Base-by-base conservation (phyloP, 2,888 invertebrate species). In the Catocala fraxini region DNA sequence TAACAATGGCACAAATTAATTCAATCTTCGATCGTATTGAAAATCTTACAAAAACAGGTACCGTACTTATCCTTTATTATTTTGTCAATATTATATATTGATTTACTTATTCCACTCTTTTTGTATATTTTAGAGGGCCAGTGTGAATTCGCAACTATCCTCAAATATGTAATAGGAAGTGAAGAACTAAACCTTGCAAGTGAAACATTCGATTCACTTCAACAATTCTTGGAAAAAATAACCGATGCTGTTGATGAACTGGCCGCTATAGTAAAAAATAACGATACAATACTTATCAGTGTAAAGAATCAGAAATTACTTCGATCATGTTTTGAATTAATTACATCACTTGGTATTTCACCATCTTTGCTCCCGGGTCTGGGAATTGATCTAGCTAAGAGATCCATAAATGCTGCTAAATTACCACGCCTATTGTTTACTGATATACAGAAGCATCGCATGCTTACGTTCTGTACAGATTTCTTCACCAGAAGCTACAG, bases 231-330 rank as follows among this genome's bases (percentile, higher is more conserved):
- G 42, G 69, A 81, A 11, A 85, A 91, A 59, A 91, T 94, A 70
- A 85, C 94, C 43, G 79, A 86, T 70, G 85, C 94, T 71, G 87
- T 95, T 51, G 87, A 94, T 81, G 74, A 84, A 65, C 74, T 92
- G 83, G 76, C 87, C 66, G 53, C 75, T 15, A 80, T 82, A 67
- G 75, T 94, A 35, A 81, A 76, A 55, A 81, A 73, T 11, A 85
- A 91, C 68, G 78, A 88, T 10, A 84, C 83, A 13, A 83, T 92
- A 71, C 82, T 95, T 12, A 89, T 97, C 49, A 97, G 96, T 85
- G 95, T 97, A 0, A 95, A 95, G 75, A 95, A 97, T 83, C 96
- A 96, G 75, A 96, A 95, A 85, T 86, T 90, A n/a, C 79, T 97
- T 5, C 93, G 95, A 78, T 93, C 93, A 48, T 93, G 95, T 73